Base-by-base conservation (phyloP, 1,140 invertebrate species). In the Hyles vespertilio region DNA sequence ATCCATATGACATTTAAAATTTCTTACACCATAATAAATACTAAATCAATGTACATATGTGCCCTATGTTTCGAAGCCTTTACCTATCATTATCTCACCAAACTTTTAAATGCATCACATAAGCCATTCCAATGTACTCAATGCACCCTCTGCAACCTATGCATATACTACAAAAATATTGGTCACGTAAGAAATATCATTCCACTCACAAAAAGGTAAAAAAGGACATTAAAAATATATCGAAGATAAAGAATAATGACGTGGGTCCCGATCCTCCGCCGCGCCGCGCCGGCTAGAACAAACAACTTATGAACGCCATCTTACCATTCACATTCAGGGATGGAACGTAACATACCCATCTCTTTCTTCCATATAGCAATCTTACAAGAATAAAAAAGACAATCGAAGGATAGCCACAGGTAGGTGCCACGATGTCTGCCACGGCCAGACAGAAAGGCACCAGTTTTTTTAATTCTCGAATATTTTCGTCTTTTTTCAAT, bases 201-300 rank as follows among this genome's bases (percentile, higher is more conserved):
- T 84, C 83, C 79, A 77, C 67, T 77, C 69, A 77, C 72, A 66
- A 82, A 77, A 67, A 58, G 56, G 65, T 70, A 69, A 78, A 85
- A 84, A 74, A 40, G 52, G 70, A 60, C 64, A 74, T 76, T 79
- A 83, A 85, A 84, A 84, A 84, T 87, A 77, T 84, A 81, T 81
- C 76, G 74, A 67, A 80, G 77, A 84, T 84, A 86, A 82, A 82
- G 60, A 70, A 84, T 87, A 86, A 84, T 84, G 83, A 87, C 79
- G 73, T 75, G 80, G 83, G 80, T 83, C 76, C 78, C 76, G 70
- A 77, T 22, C 22, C 22, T 22, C 22, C 22, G 22, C 22, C 22
- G 22, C 22, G 22, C 22, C 22, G 22, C 22, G 22, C 81, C 84
- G 84, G 84, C 72, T 84, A 87, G 84, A 86, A 86, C 83, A 87